Evolutionary conservation across 2,113 vertebrate species (phyloP), one percentile per base, ranked within the genome.

Genomic region (Butorides virescens): DNA sequence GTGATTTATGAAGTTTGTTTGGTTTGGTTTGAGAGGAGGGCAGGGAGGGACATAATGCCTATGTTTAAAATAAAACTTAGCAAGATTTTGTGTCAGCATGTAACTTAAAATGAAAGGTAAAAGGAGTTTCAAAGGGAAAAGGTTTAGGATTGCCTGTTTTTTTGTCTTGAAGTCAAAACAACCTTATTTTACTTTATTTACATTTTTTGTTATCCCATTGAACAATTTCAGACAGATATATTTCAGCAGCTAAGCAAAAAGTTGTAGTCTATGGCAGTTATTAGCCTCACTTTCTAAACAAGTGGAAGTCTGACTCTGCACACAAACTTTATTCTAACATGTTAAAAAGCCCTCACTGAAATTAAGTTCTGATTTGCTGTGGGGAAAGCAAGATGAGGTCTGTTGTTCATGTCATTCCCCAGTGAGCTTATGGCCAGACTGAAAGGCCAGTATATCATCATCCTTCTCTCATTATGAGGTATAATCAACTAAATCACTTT

Each of bases 401-500:
- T 85, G 15, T 81, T 89, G 70, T 75, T 86, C 47, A 2, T 47
- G 42, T 76, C 7, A 29, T 66, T 92, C 37, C 18, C 25, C 26
- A 30, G 0, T 83, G 83, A 91, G 55, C 50, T 95, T 53, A 50
- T 15, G 32, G 37, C 42, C 23, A 44, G 62, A 49, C 50, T 91
- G 80, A 81, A 93, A 78, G 25, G 50, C 42, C 20, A 50, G 50
- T 86, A 8, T 67, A 68, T 52, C 74, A 53, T 81, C 79, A 94
- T 76, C 46, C 44, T 82, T 58, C 83, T 49, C 27, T 92, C 36
- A 15, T 84, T 74, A 37, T 66, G 67, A 82, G 27, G 26, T 79
- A 32, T 76, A 92, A 88, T 87, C 94, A 85, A 85, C 73, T 76
- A 77, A 62, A 71, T 70, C 5, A 59, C 81, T 97, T 95, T 71